Percentiles rank a stretch among this genome's conserved stretches.
Evolutionary conservation across 2,113 vertebrate genomes (phyloP).

Genomic region (Neoarius graeffei): DNA sequence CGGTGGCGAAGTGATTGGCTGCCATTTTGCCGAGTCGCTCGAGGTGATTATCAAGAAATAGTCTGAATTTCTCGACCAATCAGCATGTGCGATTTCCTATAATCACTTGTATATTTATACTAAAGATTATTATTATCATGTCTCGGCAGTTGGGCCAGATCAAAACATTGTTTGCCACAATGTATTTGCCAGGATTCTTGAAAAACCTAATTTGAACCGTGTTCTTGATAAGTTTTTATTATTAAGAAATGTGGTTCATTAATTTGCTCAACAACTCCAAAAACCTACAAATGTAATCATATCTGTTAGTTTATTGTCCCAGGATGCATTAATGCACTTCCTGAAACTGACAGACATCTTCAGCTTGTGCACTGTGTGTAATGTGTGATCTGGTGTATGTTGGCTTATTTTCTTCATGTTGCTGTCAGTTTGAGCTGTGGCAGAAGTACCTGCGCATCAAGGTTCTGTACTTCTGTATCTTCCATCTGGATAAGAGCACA

Average conservation of each 20-base stretch:
- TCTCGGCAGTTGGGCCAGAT: background rate
- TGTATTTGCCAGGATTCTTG: background rate
- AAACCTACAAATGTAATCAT: background rate
- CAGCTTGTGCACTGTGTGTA: background rate
- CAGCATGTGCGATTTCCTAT: too few relatives aligned
- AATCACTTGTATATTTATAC: too few relatives aligned
- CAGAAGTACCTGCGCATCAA: slow-evolving; percentile 69
- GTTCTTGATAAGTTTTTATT: background rate
- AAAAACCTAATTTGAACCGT: background rate
- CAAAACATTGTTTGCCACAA: background rate
- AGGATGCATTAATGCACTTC: background rate
- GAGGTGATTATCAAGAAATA: too few relatives aligned
- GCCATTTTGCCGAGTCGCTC: too few relatives aligned
- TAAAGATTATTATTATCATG: background rate
- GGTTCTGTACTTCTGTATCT: slow-evolving; percentile 60
- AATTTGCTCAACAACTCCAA: background rate
- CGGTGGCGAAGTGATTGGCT: too few relatives aligned
- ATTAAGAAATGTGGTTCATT: background rate
- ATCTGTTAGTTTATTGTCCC: background rate
- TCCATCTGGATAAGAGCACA: slow-evolving; percentile 33
- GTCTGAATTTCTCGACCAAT: too few relatives aligned
- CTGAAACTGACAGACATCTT: slow-evolving; percentile 4
- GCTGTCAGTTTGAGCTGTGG: slow-evolving; percentile 70
- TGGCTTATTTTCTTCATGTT: slow-evolving; percentile 30
- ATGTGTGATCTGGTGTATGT: slow-evolving; percentile 1